Base-by-base conservation (phyloP, 2,797 vertebrate species). In the Cyclopterus lumpus region DNA sequence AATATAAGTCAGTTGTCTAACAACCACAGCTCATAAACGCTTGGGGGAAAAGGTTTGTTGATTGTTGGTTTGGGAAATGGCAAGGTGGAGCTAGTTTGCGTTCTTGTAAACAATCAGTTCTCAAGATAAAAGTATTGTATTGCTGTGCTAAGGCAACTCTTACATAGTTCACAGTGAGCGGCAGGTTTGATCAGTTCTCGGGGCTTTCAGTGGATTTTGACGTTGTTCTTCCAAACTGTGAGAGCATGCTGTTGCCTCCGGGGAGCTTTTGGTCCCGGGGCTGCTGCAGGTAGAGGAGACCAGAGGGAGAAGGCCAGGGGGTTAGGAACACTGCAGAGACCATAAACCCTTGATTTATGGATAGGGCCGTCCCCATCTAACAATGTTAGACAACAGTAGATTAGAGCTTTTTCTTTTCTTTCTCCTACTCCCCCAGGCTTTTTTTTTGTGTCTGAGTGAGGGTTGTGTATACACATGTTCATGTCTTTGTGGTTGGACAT, bases 291-390 rank as follows among this genome's bases (percentile, higher is more conserved):
- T 67, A 81, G 58, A 73, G 59, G 60, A 74, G 79, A 77, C 69
- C 81, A 75, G 40, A 79, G 69, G 85, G 78, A 67, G 57, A 85
- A 82, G 61, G 85, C 79, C 80, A 66, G 63, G 75, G 81, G 85
- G 71, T 86, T 80, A 88, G 73, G 64, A 81, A 80, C 74, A 83
- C 84, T 74, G 79, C 79, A 57, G 71, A 66, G 55, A 82, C 80
- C 55, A 64, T 91, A 92, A 93, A 92, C 71, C 15, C 54, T 61
- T 87, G 86, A 91, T 92, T 94, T 93, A 92, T 89, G 86, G 77
- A 80, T 49, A 67, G 72, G 68, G 66, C 57, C 16, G 12, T 82
- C 58, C 78, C 16, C 65, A 83, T 90, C 63, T 67, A 75, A 69
- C 68, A 77, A 78, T 78, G 71, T 82, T 59, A 59, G 75, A 86